Evolutionary conservation across 2,113 vertebrate genomes (phyloP), one percentile per base, ranked within the genome.

Genomic region (Festucalex cinctus): DNA sequence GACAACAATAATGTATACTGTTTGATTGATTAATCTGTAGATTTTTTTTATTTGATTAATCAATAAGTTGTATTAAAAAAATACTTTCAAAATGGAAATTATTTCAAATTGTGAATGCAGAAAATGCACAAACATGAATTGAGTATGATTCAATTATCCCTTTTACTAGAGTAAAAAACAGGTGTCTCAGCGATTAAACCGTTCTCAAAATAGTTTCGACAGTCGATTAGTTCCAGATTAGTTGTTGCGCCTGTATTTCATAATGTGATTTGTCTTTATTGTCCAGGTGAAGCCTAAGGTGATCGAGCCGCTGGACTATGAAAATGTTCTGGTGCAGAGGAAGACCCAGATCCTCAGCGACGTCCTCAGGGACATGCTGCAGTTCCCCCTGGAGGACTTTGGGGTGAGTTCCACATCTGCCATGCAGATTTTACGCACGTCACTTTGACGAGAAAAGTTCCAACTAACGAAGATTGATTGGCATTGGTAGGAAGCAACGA

Each of bases 321-420:
- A 99, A 88, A 98, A 94, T 92, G 95, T 98, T 85, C 93, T 99
- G 16, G 93, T 98, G 69, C 97, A 99, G 81, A 95, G 93, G 85
- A 99, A 98, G 85, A 98, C 96, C 0, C 97, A 99, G 85, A 99
- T 99, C 84, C 89, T 98, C 82, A 98, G 98, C 1, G 96, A 99
- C 89, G 92, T 91, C 68, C 90, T 98, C 65, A 82, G 97, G 76
- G 97, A 99, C 78, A 97, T 99, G 96, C 91, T 99, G 41, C 93
- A 97, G 86, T 98, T 99, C 71, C 97, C 97, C 20, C 91, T 94
- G 58, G 97, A 99, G 84, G 97, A 99, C 87, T 98, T 99, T 69
- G 95, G 97, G 93, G 96, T 98, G 88, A 87, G 77, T 75, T 51
- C 75, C 39, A 41, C 10, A 44, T 24, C 14, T 32, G 16, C n/a